Evolutionary conservation across 2,113 vertebrate species (phyloP).

Genomic region (Melanotaenia duboulayi): DNA sequence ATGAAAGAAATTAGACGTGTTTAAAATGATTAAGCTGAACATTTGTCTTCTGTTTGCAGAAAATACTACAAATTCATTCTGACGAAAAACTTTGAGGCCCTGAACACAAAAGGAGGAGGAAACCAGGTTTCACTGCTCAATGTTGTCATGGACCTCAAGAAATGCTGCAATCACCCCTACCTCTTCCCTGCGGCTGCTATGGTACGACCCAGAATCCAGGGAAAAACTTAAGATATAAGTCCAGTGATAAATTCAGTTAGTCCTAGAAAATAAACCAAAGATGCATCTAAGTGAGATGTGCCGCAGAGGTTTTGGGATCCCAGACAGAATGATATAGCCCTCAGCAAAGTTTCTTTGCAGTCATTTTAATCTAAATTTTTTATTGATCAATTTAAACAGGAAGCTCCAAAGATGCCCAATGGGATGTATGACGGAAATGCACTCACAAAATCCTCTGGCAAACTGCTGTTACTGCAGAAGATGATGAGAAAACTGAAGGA

Average conservation of each 20-base stretch:
- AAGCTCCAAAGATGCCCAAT: slow-evolving; percentile 98
- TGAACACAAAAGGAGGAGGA: slow-evolving; percentile 95
- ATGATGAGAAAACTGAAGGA: slow-evolving; percentile 97
- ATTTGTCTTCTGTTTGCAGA: slow-evolving; percentile 70
- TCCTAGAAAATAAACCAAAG: neutral
- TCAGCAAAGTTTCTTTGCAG: too few species aligned
- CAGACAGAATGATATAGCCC: too few species aligned
- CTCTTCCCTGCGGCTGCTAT: slow-evolving; percentile 97
- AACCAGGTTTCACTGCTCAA: slow-evolving; percentile 98
- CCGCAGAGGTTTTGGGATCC: too few species aligned
- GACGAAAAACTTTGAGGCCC: slow-evolving; percentile 96
- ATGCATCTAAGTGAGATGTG: too few species aligned
- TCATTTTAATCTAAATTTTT: neutral
- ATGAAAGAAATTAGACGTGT: too few species aligned
- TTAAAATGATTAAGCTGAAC: neutral
- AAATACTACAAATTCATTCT: slow-evolving; percentile 99
- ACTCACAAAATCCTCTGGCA: slow-evolving; percentile 93
- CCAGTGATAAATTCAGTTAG: neutral
- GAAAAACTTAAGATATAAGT: neutral
- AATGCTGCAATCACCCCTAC: slow-evolving; percentile 99
- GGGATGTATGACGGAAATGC: slow-evolving; percentile 96
- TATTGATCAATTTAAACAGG: slow-evolving; percentile 77
- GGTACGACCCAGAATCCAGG: slow-evolving; percentile 76
- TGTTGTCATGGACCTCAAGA: slow-evolving; percentile 98
- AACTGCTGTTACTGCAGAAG: slow-evolving; percentile 92